Percentiles rank a stretch among this genome's conserved stretches.
These are phyloP conservation scores for Stenolophus ochropezus DNA, from an alignment of 2,888 invertebrate species.

Conservation along the genomic window DNA sequence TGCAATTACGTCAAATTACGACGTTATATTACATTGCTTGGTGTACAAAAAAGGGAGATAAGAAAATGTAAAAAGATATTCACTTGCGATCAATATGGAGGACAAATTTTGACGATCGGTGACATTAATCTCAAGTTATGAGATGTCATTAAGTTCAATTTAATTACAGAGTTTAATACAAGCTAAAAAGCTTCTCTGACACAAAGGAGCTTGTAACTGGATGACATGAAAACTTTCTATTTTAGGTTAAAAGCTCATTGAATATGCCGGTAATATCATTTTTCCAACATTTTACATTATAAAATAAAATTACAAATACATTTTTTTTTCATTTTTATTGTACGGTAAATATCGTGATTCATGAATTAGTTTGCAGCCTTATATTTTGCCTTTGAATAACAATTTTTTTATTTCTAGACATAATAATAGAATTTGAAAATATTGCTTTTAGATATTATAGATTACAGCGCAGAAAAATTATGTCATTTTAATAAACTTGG, in stretches of 20 bases:
- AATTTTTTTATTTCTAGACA: too few relatives aligned
- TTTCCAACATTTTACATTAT: slow-evolving; percentile 28
- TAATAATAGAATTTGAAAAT: too few relatives aligned
- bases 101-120: background rate
- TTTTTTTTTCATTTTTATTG: too few relatives aligned
- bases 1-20: background rate
- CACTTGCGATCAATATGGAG: background rate
- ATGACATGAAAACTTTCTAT: slow-evolving; percentile 19
- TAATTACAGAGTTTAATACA: slow-evolving; percentile 49
- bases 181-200: slow-evolving; percentile 35
- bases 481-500: too few relatives aligned
- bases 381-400: too few relatives aligned
- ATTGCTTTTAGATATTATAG: too few relatives aligned
- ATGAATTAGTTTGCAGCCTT: too few relatives aligned
- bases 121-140: slow-evolving; percentile 15
- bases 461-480: too few relatives aligned
- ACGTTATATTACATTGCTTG: background rate
- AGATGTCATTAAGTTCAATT: slow-evolving; percentile 44
- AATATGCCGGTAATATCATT: slow-evolving; percentile 5
- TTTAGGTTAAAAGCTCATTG: slow-evolving; percentile 1
- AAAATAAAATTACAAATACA: too few relatives aligned
- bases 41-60: background rate
- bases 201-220: slow-evolving; percentile 20
- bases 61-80: background rate
- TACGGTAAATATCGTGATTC: too few relatives aligned